Conservation (phyloP, 2,888 invertebrate species). For the Luperina testacea region DNA sequence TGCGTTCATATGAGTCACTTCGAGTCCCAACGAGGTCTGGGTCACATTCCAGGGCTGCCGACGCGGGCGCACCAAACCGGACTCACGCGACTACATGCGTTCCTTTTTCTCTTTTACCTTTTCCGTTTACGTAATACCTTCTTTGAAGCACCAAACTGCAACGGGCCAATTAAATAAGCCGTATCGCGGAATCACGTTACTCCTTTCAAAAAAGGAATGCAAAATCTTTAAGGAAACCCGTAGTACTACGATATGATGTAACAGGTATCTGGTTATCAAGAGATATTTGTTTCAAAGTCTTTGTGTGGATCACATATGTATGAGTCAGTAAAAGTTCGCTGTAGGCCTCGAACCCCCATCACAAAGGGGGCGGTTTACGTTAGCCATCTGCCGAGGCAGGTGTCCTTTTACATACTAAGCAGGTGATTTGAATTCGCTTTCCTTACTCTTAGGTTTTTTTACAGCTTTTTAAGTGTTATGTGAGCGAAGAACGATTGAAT, state of each 20-base stretch:
- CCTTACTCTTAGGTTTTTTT: slow-evolving; percentile 65
- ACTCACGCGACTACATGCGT: slow-evolving; percentile 69
- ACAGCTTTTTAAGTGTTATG: slow-evolving; percentile 61
- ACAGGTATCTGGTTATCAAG: slow-evolving; percentile 36
- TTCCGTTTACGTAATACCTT: slow-evolving; percentile 75
- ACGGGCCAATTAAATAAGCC: slow-evolving; percentile 32
- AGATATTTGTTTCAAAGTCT: slow-evolving; percentile 37
- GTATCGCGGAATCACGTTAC: slow-evolving; percentile 18
- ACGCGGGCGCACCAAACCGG: slow-evolving; percentile 78
- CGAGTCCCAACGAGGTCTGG: slow-evolving; percentile 85
- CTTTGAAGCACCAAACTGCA: slow-evolving; percentile 54
- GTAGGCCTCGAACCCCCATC: slow-evolving; percentile 71
- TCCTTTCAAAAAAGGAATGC: slow-evolving; percentile 28
- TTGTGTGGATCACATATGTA: slow-evolving; percentile 29
- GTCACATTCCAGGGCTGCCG: slow-evolving; percentile 86
- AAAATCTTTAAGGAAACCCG: slow-evolving; percentile 21
- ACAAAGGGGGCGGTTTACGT: slow-evolving; percentile 75
- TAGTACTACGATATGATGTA: slow-evolving; percentile 49
- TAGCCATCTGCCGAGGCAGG: slow-evolving; percentile 87
- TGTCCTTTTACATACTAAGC: slow-evolving; percentile 87
- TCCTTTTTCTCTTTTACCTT: slow-evolving; percentile 68
- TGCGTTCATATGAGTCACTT: slow-evolving; percentile 84
- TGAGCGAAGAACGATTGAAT: slow-evolving; percentile 52
- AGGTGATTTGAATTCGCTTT: slow-evolving; percentile 86
- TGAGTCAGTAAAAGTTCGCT: slow-evolving; percentile 47